These are phyloP conservation scores for Ladona fulva DNA, from an alignment of 1,140 invertebrate genomes.

Conservation along the genomic window DNA sequence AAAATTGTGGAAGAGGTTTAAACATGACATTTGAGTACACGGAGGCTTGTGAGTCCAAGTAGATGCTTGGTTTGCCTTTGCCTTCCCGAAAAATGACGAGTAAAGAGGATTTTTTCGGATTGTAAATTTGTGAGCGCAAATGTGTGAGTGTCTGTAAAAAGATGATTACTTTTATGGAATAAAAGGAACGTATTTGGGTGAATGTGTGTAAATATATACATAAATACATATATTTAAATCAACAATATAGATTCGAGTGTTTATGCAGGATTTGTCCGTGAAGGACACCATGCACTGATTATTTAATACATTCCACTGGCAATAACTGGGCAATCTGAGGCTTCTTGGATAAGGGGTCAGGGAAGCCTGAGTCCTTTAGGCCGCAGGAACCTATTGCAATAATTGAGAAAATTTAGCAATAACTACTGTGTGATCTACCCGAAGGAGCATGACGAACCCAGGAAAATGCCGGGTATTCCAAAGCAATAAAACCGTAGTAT, in stretches of 20 bases:
- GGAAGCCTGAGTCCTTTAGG: neutral
- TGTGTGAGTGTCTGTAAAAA: neutral
- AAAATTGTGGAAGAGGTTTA: neutral
- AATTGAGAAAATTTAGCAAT: neutral
- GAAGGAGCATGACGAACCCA: neutral
- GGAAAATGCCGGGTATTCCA: slow-evolving; percentile 14
- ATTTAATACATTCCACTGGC: neutral
- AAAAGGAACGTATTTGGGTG: neutral
- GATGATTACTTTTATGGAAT: neutral
- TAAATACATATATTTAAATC: neutral
- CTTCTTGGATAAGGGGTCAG: neutral
- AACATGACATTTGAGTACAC: neutral
- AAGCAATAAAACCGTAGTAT: slow-evolving; percentile 14
- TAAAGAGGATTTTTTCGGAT: neutral
- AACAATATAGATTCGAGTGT: slow-evolving; percentile 1
- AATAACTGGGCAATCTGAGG: neutral
- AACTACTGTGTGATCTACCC: neutral
- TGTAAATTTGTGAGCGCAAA: neutral
- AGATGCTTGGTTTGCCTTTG: slow-evolving; percentile 1
- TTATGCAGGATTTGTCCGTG: neutral
- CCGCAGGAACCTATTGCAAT: slow-evolving; percentile 8
- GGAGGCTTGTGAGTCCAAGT: neutral
- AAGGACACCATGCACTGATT: neutral
- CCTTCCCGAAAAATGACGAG: neutral
- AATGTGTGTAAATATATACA: neutral